Evolutionary conservation across 35 echinoderm and acorn worm genomes (phyloP).

Genomic region (Lytechinus pictus): DNA sequence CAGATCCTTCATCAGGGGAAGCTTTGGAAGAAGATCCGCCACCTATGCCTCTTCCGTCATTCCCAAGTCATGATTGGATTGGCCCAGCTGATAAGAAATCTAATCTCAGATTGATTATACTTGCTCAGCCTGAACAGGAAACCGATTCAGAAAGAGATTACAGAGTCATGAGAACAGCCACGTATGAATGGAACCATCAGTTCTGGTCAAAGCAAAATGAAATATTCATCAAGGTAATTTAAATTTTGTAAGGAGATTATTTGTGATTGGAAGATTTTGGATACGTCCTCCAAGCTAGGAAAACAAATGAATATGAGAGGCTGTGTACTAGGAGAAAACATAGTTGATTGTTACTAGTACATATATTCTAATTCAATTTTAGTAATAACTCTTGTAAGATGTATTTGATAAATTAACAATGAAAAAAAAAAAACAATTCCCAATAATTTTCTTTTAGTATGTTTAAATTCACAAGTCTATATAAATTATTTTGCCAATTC

Average conservation of each 20-base stretch:
- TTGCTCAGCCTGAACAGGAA: slow-evolving; percentile 57
- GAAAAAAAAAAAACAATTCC: too few species aligned
- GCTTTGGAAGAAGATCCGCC: background rate
- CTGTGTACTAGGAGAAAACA: too few species aligned
- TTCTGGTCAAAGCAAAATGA: slow-evolving; percentile 79
- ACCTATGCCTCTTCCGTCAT: slow-evolving; percentile 34
- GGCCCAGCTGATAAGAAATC: slow-evolving; percentile 76
- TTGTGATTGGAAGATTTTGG: background rate
- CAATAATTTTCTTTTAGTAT: too few species aligned
- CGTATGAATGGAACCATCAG: slow-evolving; percentile 70
- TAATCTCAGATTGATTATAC: slow-evolving; percentile 58
- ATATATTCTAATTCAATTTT: too few species aligned
- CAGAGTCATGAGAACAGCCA: slow-evolving; percentile 60
- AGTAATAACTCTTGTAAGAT: too few species aligned
- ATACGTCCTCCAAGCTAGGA: background rate
- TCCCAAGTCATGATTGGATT: slow-evolving; percentile 71
- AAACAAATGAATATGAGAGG: background rate
- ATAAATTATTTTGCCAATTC: too few species aligned
- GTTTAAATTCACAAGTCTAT: too few species aligned
- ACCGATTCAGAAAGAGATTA: slow-evolving; percentile 60
- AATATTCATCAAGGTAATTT: slow-evolving; percentile 66
- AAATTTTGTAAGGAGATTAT: background rate
- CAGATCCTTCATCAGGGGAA: background rate
- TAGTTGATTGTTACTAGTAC: too few species aligned
- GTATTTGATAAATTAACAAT: too few species aligned